Percentiles rank a stretch among this genome's conserved stretches.
phyloP scores from a whole-genome alignment of 2,113 vertebrate species.

The Lophotis ruficrista region DNA sequence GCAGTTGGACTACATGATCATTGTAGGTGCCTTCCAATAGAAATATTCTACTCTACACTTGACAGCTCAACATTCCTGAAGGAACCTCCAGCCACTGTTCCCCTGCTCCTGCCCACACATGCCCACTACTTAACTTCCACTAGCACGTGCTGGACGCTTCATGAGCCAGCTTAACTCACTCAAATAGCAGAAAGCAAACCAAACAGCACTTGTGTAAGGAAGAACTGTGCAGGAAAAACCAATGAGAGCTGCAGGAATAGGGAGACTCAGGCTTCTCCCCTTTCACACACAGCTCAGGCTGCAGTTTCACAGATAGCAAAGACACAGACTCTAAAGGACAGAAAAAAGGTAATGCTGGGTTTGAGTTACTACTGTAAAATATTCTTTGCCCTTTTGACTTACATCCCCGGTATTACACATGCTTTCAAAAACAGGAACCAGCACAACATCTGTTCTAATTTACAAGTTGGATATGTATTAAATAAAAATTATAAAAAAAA shows the following conservation, averaged over 20 bases:
- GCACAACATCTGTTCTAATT: fast-evolving
- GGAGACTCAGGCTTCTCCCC: background rate
- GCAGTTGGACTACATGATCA: fast-evolving
- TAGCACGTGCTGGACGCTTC: background rate
- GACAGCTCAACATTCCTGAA: background rate
- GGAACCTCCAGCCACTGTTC: background rate
- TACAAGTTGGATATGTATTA: background rate
- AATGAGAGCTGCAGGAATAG: background rate
- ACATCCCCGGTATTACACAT: background rate
- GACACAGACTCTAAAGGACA: background rate
- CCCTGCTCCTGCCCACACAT: background rate
- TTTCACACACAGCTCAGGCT: background rate
- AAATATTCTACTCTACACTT: background rate
- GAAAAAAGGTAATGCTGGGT: background rate
- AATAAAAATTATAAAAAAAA: background rate
- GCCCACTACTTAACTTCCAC: background rate
- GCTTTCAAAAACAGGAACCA: background rate
- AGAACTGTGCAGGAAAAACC: background rate
- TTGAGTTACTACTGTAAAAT: background rate
- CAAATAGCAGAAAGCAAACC: background rate
- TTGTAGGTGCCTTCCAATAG: background rate
- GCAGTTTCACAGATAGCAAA: background rate
- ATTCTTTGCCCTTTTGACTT: background rate
- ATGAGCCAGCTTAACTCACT: background rate
- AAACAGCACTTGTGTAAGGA: background rate